Evolutionary conservation across 2,113 vertebrate species (phyloP).

Genomic region (Callopanchax toddi): DNA sequence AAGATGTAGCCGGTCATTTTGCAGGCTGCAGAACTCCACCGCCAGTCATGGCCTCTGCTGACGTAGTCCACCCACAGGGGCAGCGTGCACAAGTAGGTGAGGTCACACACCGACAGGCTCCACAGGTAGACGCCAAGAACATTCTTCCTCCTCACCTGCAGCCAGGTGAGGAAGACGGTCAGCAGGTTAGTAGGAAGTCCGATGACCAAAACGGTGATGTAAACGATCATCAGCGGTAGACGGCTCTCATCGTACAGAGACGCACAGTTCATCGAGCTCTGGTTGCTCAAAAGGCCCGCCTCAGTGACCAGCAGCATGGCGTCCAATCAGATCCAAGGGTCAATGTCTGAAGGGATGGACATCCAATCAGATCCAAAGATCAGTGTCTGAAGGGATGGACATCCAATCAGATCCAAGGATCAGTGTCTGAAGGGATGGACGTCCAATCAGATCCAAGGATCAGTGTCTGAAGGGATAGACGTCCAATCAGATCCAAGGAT

Average conservation of each 20-base stretch:
- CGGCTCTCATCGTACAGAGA: slow-evolving; percentile 61
- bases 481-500: neutral
- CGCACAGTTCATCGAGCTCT: neutral
- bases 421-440: too few species aligned
- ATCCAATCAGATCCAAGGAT: too few species aligned
- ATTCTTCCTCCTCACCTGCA: slow-evolving; percentile 79
- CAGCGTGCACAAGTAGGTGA: slow-evolving; percentile 86
- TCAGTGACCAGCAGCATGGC: neutral
- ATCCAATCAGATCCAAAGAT: neutral
- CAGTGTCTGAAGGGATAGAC: too few species aligned
- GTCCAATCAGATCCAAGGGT: neutral
- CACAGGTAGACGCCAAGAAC: slow-evolving; percentile 87
- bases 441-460: too few species aligned
- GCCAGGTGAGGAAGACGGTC: slow-evolving; percentile 77
- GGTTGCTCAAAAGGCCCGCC: accelerated
- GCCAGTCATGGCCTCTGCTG: slow-evolving; percentile 71
- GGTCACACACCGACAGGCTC: slow-evolving; percentile 86
- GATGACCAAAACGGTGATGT: slow-evolving; percentile 77
- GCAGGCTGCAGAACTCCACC: slow-evolving; percentile 63
- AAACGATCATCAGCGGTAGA: slow-evolving; percentile 75
- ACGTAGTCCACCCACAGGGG: slow-evolving; percentile 87
- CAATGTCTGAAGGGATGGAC: neutral
- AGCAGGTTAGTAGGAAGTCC: slow-evolving; percentile 86
- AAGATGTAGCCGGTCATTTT: slow-evolving; percentile 83
- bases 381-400: too few species aligned